Evolutionary conservation across 2,888 invertebrate genomes (phyloP).

Genomic region (Syritta pipiens): DNA sequence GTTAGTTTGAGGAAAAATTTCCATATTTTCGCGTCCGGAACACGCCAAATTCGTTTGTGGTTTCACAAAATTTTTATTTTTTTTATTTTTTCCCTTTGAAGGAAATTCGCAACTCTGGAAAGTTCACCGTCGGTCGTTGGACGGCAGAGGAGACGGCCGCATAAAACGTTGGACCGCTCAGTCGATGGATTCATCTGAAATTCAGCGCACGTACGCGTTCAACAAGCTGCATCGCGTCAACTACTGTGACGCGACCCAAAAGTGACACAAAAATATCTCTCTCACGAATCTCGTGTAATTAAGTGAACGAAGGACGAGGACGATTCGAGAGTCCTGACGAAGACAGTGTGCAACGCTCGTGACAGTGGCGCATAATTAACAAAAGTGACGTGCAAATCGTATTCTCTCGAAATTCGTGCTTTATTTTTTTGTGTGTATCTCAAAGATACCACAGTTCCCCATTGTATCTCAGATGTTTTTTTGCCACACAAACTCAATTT

Average conservation of each 20-base stretch:
- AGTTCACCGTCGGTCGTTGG: slow-evolving; percentile 55
- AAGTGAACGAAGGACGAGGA: slow-evolving; percentile 53
- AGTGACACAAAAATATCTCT: slow-evolving; percentile 41
- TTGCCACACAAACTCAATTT: too few species aligned
- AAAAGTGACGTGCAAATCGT: slow-evolving; percentile 68
- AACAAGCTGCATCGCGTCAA: slow-evolving; percentile 60
- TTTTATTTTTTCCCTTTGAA: slow-evolving; percentile 1
- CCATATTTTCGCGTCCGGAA: too few species aligned
- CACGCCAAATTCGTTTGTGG: too few species aligned
- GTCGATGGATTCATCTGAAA: slow-evolving; percentile 59
- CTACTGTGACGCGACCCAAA: slow-evolving; percentile 30
- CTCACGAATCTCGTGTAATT: slow-evolving; percentile 19
- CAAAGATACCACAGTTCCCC: slow-evolving; percentile 49
- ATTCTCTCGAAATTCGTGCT: slow-evolving; percentile 51
- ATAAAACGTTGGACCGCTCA: slow-evolving; percentile 64
- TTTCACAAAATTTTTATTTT: slow-evolving; percentile 17
- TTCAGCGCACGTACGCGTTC: slow-evolving; percentile 68
- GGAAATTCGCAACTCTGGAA: slow-evolving; percentile 3
- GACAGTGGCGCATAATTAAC: slow-evolving; percentile 56
- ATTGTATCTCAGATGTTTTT: slow-evolving; percentile 4
- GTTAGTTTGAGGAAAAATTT: too few species aligned
- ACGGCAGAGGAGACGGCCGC: slow-evolving; percentile 43
- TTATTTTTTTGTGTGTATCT: slow-evolving; percentile 32
- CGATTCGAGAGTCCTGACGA: slow-evolving; percentile 44
- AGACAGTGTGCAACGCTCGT: slow-evolving; percentile 2